A percentile compares a stretch with the other conserved stretches of the same genome.
These are phyloP conservation scores for Ceriagrion tenellum DNA, from an alignment of 2,888 invertebrate species.

Conservation along the genomic window DNA sequence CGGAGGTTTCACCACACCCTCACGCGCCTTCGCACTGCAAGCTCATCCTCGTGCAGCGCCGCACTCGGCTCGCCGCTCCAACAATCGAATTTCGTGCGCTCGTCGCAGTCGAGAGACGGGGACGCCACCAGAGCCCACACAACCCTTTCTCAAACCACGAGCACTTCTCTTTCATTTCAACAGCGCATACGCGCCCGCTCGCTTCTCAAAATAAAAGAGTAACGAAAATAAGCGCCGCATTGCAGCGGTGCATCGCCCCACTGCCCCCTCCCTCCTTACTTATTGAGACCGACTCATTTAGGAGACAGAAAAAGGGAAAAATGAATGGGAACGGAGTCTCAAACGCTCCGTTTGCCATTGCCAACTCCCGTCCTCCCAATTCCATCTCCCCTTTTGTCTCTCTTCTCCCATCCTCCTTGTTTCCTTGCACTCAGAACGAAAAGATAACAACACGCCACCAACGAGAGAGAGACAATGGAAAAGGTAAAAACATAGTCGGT, in stretches of 20 bases:
- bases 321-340: not conserved
- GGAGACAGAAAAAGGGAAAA: not conserved
- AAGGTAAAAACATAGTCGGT: not conserved
- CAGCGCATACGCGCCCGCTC: not conserved
- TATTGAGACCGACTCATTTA: not conserved
- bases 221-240: not conserved
- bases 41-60: not conserved
- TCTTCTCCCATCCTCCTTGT: too few species aligned
- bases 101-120: not conserved
- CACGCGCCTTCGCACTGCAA: not conserved
- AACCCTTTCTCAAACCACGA: not conserved
- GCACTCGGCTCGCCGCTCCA: not conserved
- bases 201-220: not conserved
- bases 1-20: not conserved
- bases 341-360: not conserved
- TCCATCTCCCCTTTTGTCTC: too few species aligned
- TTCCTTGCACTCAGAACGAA: not conserved
- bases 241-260: conserved; percentile 9
- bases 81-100: not conserved
- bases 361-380: not conserved
- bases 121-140: too few species aligned
- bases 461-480: not conserved
- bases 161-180: not conserved
- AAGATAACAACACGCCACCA: not conserved
- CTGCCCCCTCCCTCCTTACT: not conserved